Percentiles rank a stretch among this genome's conserved stretches.
Conservation (phyloP, 2,888 invertebrate species). For the Tetropium fuscum region DNA sequence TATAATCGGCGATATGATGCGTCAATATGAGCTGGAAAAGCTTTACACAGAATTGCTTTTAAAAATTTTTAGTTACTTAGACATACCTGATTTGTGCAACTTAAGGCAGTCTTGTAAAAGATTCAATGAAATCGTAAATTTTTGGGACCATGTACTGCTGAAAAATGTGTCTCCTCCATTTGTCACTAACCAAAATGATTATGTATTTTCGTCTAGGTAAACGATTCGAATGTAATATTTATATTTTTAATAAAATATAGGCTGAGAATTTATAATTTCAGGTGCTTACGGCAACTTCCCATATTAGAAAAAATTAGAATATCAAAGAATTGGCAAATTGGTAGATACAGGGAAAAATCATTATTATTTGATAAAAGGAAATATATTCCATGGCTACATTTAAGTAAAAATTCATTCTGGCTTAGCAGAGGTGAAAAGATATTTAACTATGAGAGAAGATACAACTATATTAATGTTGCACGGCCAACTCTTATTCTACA, state of each 20-base stretch:
- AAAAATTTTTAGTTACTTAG: conserved; percentile 69
- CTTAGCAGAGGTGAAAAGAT: conserved; percentile 67
- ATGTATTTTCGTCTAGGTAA: conserved; percentile 41
- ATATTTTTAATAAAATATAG: no score
- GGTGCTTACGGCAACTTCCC: conserved; percentile 34
- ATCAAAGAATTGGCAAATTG: conserved; percentile 70
- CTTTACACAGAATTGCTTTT: conserved; percentile 68
- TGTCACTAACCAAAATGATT: conserved; percentile 44
- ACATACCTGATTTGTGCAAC: conserved; percentile 66
- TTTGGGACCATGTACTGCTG: conserved; percentile 47
- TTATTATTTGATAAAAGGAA: conserved; percentile 63
- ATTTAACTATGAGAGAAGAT: conserved; percentile 59
- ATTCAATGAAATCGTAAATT: conserved; percentile 65
- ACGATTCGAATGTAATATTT: not conserved
- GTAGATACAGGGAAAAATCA: conserved; percentile 66
- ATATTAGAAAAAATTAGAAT: conserved; percentile 48
- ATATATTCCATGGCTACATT: conserved; percentile 69
- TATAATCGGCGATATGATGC: no score
- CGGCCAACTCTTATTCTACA: conserved; percentile 17
- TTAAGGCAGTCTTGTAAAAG: conserved; percentile 67
- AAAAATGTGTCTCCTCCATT: conserved; percentile 33
- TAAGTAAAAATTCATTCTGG: conserved; percentile 69
- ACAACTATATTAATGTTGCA: conserved; percentile 28
- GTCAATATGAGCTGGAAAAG: not conserved
- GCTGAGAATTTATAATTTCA: conserved; percentile 31